Conservation (phyloP, 1,140 invertebrate genomes). For the Mizuhopecten yessoensis region DNA sequence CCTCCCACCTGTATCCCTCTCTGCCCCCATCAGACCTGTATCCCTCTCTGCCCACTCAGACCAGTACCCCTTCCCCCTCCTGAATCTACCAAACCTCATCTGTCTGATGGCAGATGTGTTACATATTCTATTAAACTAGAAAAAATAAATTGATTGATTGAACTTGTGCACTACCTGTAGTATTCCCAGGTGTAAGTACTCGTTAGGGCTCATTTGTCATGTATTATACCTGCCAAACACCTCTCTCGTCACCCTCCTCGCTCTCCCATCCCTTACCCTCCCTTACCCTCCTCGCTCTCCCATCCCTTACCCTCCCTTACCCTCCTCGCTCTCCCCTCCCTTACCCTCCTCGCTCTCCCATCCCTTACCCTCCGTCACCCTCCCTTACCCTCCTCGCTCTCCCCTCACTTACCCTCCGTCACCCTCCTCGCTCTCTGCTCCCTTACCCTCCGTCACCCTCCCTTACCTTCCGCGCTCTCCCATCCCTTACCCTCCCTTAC, state of each 20-base stretch:
- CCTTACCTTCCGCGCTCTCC: no score
- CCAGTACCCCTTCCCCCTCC: background rate
- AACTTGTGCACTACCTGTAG: background rate
- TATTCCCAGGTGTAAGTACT: background rate
- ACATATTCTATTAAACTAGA: background rate
- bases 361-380: no score
- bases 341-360: no score
- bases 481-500: no score
- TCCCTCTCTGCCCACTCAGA: background rate
- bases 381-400: no score
- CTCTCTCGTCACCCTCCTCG: background rate
- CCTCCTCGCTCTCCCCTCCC: no score
- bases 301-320: no score
- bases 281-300: no score
- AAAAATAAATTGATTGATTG: background rate
- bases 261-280: no score
- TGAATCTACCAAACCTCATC: background rate
- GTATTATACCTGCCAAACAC: background rate
- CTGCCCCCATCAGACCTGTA: background rate
- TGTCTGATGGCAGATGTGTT: background rate
- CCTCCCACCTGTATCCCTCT: background rate
- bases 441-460: background rate
- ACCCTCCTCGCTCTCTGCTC: no score
- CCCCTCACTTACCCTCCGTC: no score
- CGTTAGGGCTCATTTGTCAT: background rate